Evolutionary conservation across 1,140 invertebrate genomes (phyloP).

Genomic region (Metopolophium dirhodum): DNA sequence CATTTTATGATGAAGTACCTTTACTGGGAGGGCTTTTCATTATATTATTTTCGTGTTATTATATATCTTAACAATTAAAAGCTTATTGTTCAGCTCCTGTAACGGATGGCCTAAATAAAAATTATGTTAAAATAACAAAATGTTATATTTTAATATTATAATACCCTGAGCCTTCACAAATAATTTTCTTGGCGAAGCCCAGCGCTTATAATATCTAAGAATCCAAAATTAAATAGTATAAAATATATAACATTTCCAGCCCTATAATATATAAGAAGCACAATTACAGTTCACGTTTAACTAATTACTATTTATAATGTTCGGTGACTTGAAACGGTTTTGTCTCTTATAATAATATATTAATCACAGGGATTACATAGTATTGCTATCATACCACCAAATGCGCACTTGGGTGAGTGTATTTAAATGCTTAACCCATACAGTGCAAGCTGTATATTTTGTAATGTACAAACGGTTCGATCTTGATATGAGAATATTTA

Average conservation of each 20-base stretch:
- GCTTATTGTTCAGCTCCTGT: neutral
- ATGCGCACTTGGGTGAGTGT: neutral
- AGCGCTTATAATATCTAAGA: neutral
- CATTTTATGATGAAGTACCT: neutral
- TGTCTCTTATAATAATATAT: neutral
- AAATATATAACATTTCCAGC: neutral
- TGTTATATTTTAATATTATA: neutral
- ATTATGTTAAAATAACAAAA: neutral
- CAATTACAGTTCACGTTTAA: neutral
- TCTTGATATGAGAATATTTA: neutral
- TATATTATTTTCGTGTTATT: neutral
- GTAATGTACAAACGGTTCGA: neutral
- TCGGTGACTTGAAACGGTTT: neutral
- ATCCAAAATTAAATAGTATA: neutral
- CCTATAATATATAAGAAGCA: neutral
- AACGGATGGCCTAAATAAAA: neutral
- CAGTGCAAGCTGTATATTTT: neutral
- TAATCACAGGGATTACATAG: neutral
- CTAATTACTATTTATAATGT: neutral
- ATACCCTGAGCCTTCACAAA: neutral
- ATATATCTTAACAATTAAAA: neutral
- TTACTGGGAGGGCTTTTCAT: neutral
- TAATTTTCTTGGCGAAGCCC: neutral
- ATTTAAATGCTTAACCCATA: neutral
- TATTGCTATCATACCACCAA: neutral